Conservation (phyloP, 2,888 invertebrate species). For the Vannuccia rotundouncinata region DNA sequence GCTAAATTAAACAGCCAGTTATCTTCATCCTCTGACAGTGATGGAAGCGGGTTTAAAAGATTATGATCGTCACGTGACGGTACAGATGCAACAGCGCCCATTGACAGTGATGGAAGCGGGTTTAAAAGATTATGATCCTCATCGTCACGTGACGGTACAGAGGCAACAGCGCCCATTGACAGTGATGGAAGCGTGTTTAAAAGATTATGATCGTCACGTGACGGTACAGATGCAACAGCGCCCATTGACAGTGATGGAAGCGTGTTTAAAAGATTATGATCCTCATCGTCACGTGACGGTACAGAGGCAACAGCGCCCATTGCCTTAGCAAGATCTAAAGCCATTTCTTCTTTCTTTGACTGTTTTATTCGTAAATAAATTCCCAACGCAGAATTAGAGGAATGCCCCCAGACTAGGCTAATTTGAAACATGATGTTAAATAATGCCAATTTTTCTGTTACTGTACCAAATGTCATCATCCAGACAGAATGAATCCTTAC, state of each 20-base stretch:
- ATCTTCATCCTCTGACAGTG: too few relatives aligned
- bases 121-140: not conserved
- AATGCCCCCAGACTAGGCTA: not conserved
- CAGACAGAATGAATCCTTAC: not conserved
- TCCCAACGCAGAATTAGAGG: not conserved
- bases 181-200: too few relatives aligned
- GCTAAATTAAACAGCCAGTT: not conserved
- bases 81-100: too few relatives aligned
- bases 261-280: too few relatives aligned
- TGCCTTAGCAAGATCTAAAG: not conserved
- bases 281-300: not conserved
- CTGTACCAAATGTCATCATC: not conserved
- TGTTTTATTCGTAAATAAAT: conserved; percentile 8
- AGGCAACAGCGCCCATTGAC: not conserved
- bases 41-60: too few relatives aligned
- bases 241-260: too few relatives aligned
- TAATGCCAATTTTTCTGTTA: conserved; percentile 18
- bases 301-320: not conserved
- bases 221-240: not conserved
- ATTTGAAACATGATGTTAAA: not conserved
- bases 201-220: not conserved
- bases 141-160: not conserved
- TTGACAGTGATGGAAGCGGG: too few relatives aligned
- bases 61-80: not conserved
- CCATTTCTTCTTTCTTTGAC: conserved; percentile 25